Percentiles rank a stretch among this genome's conserved stretches.
Conservation (phyloP, 2,113 vertebrate genomes). For the Amblyornis subalaris region DNA sequence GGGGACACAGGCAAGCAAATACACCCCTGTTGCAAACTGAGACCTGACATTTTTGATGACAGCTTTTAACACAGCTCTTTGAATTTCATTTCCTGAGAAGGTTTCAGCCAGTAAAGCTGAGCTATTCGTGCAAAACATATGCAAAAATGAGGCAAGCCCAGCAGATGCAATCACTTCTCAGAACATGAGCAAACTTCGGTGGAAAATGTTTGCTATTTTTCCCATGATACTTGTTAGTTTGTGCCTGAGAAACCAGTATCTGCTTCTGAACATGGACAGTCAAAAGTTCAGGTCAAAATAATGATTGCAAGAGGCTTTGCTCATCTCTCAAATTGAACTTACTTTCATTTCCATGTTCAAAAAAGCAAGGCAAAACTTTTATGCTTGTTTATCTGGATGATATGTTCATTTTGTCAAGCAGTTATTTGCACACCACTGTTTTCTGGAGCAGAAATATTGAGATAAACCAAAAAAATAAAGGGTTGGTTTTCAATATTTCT, state of each 20-base stretch:
- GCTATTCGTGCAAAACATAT: constrained; percentile 27
- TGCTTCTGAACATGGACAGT: background rate
- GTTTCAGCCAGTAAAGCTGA: background rate
- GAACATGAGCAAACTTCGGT: background rate
- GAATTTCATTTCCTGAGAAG: constrained; percentile 55
- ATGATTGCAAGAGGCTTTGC: background rate
- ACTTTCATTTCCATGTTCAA: background rate
- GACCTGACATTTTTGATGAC: constrained; percentile 33
- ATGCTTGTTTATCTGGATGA: background rate
- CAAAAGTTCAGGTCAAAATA: background rate
- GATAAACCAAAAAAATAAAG: background rate
- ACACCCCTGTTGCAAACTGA: constrained; percentile 9
- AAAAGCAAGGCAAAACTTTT: background rate
- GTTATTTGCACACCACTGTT: background rate
- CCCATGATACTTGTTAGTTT: background rate
- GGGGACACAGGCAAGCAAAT: background rate
- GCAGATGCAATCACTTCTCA: background rate
- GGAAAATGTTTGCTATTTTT: background rate
- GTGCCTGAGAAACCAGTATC: background rate
- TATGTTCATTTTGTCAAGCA: background rate
- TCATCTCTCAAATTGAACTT: background rate
- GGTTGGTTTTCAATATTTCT: background rate
- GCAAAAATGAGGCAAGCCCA: constrained; percentile 16
- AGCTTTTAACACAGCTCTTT: constrained; percentile 19
- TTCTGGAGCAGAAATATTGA: background rate